phyloP scores from a whole-genome alignment of 1,140 invertebrate genomes.

The Neoseiulus cucumeris region DNA sequence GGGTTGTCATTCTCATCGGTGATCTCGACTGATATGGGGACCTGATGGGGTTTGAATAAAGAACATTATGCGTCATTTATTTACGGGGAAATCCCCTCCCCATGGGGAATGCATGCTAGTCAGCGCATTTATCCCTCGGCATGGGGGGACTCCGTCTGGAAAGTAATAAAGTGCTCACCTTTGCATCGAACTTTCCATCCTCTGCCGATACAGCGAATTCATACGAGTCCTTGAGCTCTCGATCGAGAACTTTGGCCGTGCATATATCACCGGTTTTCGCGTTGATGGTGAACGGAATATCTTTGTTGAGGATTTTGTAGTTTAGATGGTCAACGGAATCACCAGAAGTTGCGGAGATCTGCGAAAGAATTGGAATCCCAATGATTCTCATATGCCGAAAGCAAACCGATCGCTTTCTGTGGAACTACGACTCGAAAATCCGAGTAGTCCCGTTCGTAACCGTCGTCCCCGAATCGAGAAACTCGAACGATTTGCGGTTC shows the following conservation, averaged over 20 bases:
- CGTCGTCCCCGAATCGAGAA: neutral
- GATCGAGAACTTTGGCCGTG: conserved; percentile 61
- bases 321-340: conserved; percentile 22
- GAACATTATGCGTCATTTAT: too few relatives aligned
- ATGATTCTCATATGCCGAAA: too few relatives aligned
- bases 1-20: conserved; percentile 33
- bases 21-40: conserved; percentile 21
- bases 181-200: conserved; percentile 22
- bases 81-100: too few relatives aligned
- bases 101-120: too few relatives aligned
- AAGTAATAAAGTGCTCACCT: neutral
- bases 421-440: too few relatives aligned
- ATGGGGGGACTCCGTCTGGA: too few relatives aligned
- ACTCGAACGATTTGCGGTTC: too few relatives aligned
- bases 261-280: conserved; percentile 59
- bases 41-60: neutral
- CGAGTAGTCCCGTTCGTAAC: too few relatives aligned
- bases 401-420: too few relatives aligned
- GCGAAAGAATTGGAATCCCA: neutral
- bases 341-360: conserved; percentile 21
- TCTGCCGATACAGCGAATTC: conserved; percentile 21
- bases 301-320: conserved; percentile 19
- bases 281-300: conserved; percentile 19
- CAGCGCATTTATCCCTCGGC: too few relatives aligned
- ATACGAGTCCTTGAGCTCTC: conserved; percentile 37